Conservation (phyloP, 2,888 invertebrate species). For the Drosophila atripex region DNA sequence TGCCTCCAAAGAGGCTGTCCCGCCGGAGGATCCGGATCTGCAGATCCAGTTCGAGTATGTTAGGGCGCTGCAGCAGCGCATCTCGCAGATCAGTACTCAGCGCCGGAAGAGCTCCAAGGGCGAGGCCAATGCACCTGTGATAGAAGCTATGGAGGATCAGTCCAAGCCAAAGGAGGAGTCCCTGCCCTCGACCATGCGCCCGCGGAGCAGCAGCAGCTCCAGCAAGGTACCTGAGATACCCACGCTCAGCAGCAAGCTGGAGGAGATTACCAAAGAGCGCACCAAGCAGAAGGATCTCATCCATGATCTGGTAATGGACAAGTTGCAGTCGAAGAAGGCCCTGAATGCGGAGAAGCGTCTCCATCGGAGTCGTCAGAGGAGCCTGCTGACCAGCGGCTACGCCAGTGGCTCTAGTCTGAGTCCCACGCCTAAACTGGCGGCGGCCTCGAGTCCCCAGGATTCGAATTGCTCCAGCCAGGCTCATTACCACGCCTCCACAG, state of each 20-base stretch:
- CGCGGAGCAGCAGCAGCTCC: slow-evolving; percentile 57
- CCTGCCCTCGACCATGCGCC: slow-evolving; percentile 43
- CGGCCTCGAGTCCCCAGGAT: slow-evolving; percentile 74
- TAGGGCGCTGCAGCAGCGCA: slow-evolving; percentile 87
- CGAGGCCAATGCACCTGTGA: slow-evolving; percentile 80
- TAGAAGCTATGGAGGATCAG: slow-evolving; percentile 69
- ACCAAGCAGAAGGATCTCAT: slow-evolving; percentile 93
- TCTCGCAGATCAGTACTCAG: slow-evolving; percentile 88
- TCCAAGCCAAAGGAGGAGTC: slow-evolving; percentile 32
- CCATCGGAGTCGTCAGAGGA: slow-evolving; percentile 86
- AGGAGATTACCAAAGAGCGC: slow-evolving; percentile 91
- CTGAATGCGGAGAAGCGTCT: slow-evolving; percentile 86
- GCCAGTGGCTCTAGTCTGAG: slow-evolving; percentile 81
- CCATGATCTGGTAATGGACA: slow-evolving; percentile 92
- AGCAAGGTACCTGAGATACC: slow-evolving; percentile 83
- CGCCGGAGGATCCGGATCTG: slow-evolving; percentile 49
- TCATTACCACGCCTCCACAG: slow-evolving; percentile 81
- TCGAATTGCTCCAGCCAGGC: slow-evolving; percentile 82
- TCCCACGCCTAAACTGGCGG: slow-evolving; percentile 81
- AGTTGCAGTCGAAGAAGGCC: slow-evolving; percentile 88
- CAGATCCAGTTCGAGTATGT: slow-evolving; percentile 85
- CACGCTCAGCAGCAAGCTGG: slow-evolving; percentile 88
- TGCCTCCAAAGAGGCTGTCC: slow-evolving; percentile 49
- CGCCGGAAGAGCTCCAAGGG: slow-evolving; percentile 85
- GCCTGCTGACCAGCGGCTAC: slow-evolving; percentile 81